Evolutionary conservation across 2,888 invertebrate genomes (phyloP).

Genomic region (Caenorhabditis sp.): DNA sequence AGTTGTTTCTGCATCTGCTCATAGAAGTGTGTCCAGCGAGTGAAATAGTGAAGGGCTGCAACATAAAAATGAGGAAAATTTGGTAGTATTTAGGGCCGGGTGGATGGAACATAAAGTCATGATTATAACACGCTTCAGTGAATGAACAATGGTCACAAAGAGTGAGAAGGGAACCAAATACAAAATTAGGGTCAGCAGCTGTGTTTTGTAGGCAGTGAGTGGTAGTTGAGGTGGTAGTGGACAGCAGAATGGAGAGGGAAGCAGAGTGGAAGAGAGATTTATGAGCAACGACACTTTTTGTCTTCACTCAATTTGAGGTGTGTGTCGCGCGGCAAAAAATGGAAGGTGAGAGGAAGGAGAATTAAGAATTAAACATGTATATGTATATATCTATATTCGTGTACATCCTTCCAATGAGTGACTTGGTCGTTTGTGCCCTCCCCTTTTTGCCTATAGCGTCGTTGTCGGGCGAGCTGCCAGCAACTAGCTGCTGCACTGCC

Average conservation of each 20-base stretch:
- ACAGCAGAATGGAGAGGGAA: slow-evolving; percentile 4
- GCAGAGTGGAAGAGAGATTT: slow-evolving; percentile 31
- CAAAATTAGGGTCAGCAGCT: slow-evolving; percentile 18
- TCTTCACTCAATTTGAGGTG: slow-evolving; percentile 32
- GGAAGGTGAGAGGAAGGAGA: slow-evolving; percentile 7
- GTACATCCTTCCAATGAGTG: slow-evolving; percentile 58
- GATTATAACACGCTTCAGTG: slow-evolving; percentile 10
- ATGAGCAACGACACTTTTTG: slow-evolving; percentile 29
- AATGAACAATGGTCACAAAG: slow-evolving; percentile 3
- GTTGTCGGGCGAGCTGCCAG: slow-evolving; percentile 57
- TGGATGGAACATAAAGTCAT: slow-evolving; percentile 7
- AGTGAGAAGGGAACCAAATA: not conserved
- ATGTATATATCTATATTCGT: slow-evolving; percentile 48
- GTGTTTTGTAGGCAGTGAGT: slow-evolving; percentile 6
- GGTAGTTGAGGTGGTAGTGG: slow-evolving; percentile 9
- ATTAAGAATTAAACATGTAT: slow-evolving; percentile 38
- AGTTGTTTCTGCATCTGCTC: slow-evolving; percentile 29
- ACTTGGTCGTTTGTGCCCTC: slow-evolving; percentile 58
- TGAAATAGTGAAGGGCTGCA: slow-evolving; percentile 10
- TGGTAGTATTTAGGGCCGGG: not conserved
- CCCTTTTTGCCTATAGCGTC: slow-evolving; percentile 55
- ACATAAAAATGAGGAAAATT: slow-evolving; percentile 2
- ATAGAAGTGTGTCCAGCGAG: slow-evolving; percentile 4
- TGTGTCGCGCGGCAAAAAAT: slow-evolving; percentile 11
- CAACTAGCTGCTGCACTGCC: slow-evolving; percentile 50